Evolutionary conservation across 2,888 invertebrate genomes (phyloP), one percentile per base, ranked within the genome.

Genomic region (Philereme vetulata): DNA sequence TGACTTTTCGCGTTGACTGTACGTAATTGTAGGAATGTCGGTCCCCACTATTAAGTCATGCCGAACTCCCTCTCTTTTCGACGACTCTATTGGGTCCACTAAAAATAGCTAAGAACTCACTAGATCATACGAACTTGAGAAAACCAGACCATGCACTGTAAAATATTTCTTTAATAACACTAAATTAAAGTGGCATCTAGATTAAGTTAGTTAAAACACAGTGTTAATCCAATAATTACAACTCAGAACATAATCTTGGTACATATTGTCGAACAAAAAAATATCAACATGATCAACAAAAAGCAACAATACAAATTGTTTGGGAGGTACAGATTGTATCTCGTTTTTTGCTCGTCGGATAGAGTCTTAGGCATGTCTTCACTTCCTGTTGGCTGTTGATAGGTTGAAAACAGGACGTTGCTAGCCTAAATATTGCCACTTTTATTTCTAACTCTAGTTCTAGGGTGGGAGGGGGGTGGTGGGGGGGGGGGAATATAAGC

Each of bases 321-420:
- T 36, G 35, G 46, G 56, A 40, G 51, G 51, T 38, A 40, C 36
- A 45, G 52, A 36, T 34, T 21, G 5, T 55, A 55, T 62, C 55
- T 58, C 8, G 34, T 5, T 51, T 64, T 64, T 58, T 60, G 38
- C 32, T 4, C 35, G 44, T 51, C 57, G 53, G 57, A 60, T 64
- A 54, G 4, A 49, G 60, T 64, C 54, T 57, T 10, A 48, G 60
- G 54, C 46, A 60, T 64, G 49, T 50, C 32, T 46, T 11, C 32
- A 36, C 60, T 64, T 64, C 64, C 64, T 57, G 57, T 64, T 38
- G 48, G 33, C 47, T 21, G 5, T 1, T 32, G 7, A 45, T 45
- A 45, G 45, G 21, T 45, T 5, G 6, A 5, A 44, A 32, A 45
- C 32, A 45, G 45, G 45, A 32, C 21, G 45, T 45, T 5, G 5